Conservation (phyloP, 2,797 vertebrate species). For the Platalea minor region DNA sequence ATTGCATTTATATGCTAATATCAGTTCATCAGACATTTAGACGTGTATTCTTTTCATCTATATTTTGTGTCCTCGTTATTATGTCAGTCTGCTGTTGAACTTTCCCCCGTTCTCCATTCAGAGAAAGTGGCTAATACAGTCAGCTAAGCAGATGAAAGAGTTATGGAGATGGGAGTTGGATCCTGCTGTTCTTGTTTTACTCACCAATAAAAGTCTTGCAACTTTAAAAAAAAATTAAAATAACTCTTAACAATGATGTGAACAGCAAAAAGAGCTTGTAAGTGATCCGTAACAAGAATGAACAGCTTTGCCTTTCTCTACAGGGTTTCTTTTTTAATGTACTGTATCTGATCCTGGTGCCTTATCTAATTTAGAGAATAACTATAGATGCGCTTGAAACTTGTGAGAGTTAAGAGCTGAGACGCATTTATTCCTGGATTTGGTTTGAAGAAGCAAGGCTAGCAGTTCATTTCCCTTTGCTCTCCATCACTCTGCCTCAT, state of each 20-base stretch:
- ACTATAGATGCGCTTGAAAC: neutral
- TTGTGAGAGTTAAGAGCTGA: neutral
- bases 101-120: constrained; percentile 21
- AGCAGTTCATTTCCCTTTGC: neutral
- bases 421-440: neutral
- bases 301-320: neutral
- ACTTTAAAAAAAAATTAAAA: neutral
- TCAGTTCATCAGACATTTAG: constrained; percentile 52
- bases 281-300: neutral
- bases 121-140: constrained; percentile 35
- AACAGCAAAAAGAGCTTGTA: neutral
- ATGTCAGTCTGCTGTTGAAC: constrained; percentile 55
- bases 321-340: constrained; percentile 1
- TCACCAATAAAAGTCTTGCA: neutral
- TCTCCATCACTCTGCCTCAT: neutral
- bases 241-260: neutral
- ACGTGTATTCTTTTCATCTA: constrained; percentile 44
- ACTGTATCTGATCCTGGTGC: neutral
- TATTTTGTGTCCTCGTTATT: constrained; percentile 41
- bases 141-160: constrained; percentile 39
- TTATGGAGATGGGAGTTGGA: neutral
- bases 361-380: constrained; percentile 2
- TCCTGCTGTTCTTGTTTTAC: constrained; percentile 38
- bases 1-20: constrained; percentile 46
- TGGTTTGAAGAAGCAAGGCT: neutral